Conservation (phyloP, 2,113 vertebrate species). For the Gasterosteus aculeatus region DNA sequence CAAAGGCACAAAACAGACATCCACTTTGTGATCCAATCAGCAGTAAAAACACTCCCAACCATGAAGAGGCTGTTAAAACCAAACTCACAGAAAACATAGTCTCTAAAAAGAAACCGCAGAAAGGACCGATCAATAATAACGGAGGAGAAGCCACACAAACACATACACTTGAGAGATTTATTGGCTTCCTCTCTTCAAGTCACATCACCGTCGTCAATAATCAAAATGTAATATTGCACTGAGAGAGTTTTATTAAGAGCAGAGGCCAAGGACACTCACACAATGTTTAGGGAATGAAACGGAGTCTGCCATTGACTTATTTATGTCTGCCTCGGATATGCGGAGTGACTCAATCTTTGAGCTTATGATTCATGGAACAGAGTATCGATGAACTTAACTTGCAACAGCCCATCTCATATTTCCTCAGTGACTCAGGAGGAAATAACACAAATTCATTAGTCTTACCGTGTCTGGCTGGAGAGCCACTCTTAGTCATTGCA, state of each 20-base stretch:
- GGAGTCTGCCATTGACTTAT: constrained; percentile 15
- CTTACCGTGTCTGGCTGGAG: constrained; percentile 16
- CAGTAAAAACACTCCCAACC: constrained; percentile 63
- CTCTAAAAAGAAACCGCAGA: constrained; percentile 42
- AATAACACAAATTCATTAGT: constrained; percentile 32
- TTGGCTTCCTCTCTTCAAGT: constrained; percentile 1
- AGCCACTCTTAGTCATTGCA: constrained; percentile 45
- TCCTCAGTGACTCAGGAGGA: constrained; percentile 4
- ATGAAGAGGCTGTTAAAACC: constrained; percentile 42
- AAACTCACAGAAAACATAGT: constrained; percentile 47
- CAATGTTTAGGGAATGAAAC: constrained; percentile 17
- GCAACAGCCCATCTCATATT: constrained; percentile 25
- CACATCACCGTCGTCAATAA: constrained; percentile 16
- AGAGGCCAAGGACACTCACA: constrained; percentile 16
- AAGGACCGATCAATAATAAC: constrained; percentile 19
- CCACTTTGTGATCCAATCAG: constrained; percentile 57
- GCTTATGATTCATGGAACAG: constrained; percentile 28
- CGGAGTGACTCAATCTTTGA: constrained; percentile 26
- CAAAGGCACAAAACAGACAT: constrained; percentile 24
- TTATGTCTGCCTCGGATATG: constrained; percentile 14
- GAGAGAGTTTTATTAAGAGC: constrained; percentile 27
- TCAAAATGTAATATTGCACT: constrained; percentile 38
- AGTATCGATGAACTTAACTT: constrained; percentile 5
- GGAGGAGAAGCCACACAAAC: constrained; percentile 13
- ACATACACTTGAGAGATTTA: constrained; percentile 16